Percentiles rank a stretch among this genome's conserved stretches.
Conservation (phyloP, 2,888 invertebrate genomes). For the Amblyteles armatorius region DNA sequence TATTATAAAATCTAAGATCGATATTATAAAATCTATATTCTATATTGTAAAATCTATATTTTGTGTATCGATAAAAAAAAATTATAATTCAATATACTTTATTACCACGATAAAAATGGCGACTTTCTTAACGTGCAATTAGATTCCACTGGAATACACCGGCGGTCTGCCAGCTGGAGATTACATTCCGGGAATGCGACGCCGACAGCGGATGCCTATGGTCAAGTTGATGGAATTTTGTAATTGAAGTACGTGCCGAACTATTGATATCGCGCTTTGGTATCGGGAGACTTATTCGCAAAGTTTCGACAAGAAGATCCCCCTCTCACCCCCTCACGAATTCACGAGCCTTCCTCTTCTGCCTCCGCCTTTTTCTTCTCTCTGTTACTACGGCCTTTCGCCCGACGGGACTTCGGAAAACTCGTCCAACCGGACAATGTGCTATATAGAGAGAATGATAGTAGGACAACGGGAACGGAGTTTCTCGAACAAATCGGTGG, state of each 20-base stretch:
- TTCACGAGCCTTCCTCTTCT: not conserved
- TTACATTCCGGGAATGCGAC: too few relatives aligned
- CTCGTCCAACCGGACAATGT: constrained; percentile 30
- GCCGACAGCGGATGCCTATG: too few relatives aligned
- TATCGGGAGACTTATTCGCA: constrained; percentile 16
- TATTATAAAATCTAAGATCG: too few relatives aligned
- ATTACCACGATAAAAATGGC: too few relatives aligned
- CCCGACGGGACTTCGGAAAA: constrained; percentile 37
- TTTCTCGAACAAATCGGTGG: constrained; percentile 45
- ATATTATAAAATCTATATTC: too few relatives aligned
- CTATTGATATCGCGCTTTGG: constrained; percentile 6
- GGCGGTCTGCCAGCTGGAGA: too few relatives aligned
- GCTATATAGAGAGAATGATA: constrained; percentile 5
- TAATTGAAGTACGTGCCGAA: constrained; percentile 7
- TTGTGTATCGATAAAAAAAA: too few relatives aligned
- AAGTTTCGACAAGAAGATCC: not conserved
- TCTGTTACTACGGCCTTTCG: constrained; percentile 33
- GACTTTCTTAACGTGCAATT: too few relatives aligned
- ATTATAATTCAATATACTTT: too few relatives aligned
- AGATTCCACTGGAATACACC: too few relatives aligned
- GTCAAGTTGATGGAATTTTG: constrained; percentile 17
- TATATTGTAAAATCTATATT: too few relatives aligned
- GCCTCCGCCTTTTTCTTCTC: not conserved
- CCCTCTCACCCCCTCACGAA: not conserved
- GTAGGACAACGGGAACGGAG: constrained; percentile 1